A percentile compares a stretch with the other conserved stretches of the same genome.
These are phyloP conservation scores for Onychomys torridus DNA, from an alignment of 2,797 vertebrate species.

Conservation along the genomic window DNA sequence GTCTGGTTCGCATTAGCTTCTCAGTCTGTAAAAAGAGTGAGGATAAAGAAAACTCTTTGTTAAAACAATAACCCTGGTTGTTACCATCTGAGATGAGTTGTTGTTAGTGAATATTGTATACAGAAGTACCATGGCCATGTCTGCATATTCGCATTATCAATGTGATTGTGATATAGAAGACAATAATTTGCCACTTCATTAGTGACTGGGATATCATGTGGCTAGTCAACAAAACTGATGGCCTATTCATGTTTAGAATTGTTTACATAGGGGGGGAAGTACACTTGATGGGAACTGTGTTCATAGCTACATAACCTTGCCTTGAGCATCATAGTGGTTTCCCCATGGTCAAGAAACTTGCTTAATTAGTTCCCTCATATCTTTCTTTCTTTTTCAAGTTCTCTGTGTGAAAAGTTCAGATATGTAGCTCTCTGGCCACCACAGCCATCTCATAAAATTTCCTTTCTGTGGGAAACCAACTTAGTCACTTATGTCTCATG, in stretches of 20 bases:
- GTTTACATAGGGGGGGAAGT: not conserved
- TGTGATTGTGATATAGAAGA: not conserved
- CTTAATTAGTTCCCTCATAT: not conserved
- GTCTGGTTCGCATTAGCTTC: not conserved
- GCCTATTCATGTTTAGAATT: not conserved
- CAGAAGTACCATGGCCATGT: not conserved
- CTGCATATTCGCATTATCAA: slow-evolving; percentile 31
- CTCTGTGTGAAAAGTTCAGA: slow-evolving; percentile 7
- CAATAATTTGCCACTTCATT: not conserved
- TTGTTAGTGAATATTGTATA: not conserved
- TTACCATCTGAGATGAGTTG: not conserved
- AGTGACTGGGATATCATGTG: not conserved
- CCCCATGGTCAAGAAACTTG: not conserved
- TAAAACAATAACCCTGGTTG: not conserved
- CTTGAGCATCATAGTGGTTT: not conserved
- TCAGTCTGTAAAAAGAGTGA: not conserved
- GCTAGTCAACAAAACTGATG: not conserved
- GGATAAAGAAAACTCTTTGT: not conserved
- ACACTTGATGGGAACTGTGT: not conserved
- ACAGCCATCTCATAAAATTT: slow-evolving; percentile 21
- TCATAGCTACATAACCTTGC: not conserved
- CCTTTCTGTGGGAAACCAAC: slow-evolving; percentile 16
- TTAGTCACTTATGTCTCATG: slow-evolving; percentile 8
- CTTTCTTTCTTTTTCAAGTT: slow-evolving; percentile 46
- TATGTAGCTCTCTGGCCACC: not conserved